Conservation (phyloP, 2,888 invertebrate species). For the Eledone cirrhosa region DNA sequence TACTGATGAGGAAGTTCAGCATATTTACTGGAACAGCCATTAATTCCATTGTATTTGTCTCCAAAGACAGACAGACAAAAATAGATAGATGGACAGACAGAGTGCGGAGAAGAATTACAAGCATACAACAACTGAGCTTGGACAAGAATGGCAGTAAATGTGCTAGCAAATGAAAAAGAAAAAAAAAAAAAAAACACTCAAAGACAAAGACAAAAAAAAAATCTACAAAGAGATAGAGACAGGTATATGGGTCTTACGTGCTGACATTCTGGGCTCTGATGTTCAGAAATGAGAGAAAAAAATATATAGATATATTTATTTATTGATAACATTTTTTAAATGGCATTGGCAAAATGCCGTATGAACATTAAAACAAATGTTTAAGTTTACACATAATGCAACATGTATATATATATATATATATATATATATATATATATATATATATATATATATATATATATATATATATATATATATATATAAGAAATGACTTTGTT, state of each 20-base stretch:
- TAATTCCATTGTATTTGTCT: neutral
- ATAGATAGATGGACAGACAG: neutral
- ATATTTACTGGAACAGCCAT: too few relatives aligned
- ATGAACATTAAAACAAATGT: neutral
- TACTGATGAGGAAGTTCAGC: too few relatives aligned
- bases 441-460: neutral
- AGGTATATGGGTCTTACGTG: slow-evolving; percentile 35
- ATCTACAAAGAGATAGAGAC: slow-evolving; percentile 22
- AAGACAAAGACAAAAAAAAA: slow-evolving; percentile 17
- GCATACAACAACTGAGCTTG: slow-evolving; percentile 14
- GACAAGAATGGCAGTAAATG: neutral
- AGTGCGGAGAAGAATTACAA: too few relatives aligned
- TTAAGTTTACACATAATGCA: neutral
- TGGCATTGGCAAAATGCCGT: neutral
- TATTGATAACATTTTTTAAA: neutral
- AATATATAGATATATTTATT: slow-evolving; percentile 5
- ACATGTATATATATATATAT: too few relatives aligned
- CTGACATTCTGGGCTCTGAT: slow-evolving; percentile 36
- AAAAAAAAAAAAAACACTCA: neutral
- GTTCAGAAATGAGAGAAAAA: slow-evolving; percentile 25
- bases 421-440: neutral
- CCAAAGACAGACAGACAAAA: neutral
- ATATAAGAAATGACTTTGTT: too few relatives aligned
- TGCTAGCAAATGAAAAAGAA: neutral
- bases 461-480: neutral